These are phyloP conservation scores for Urophycis tenuis DNA, from an alignment of 2,797 vertebrate genomes.

Conservation along the genomic window DNA sequence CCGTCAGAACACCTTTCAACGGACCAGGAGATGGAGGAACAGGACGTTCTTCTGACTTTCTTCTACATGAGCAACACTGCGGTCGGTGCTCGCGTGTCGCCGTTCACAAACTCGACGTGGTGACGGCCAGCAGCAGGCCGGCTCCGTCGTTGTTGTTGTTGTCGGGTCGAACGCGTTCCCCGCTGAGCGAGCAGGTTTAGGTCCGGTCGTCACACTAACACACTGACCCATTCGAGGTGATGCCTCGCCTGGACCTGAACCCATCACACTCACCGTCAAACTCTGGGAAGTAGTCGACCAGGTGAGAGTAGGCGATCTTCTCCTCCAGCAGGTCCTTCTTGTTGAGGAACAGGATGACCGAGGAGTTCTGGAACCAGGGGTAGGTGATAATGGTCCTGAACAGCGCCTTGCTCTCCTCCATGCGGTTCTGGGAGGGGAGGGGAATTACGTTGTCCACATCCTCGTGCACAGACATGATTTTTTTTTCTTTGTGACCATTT, in stretches of 20 bases:
- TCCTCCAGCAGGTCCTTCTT: constrained; percentile 90
- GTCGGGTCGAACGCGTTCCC: too few species aligned
- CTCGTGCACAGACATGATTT: background rate
- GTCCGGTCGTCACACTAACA: background rate
- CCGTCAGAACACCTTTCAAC: too few species aligned
- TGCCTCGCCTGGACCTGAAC: background rate
- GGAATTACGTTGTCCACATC: background rate
- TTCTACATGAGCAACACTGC: too few species aligned
- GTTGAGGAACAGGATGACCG: constrained; percentile 87
- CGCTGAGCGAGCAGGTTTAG: background rate
- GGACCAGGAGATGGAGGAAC: too few species aligned
- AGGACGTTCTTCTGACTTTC: too few species aligned
- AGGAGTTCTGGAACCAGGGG: constrained; percentile 90
- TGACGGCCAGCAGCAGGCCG: too few species aligned
- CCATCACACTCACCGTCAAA: constrained; percentile 71
- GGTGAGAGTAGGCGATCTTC: constrained; percentile 83
- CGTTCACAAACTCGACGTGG: too few species aligned
- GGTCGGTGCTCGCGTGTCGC: too few species aligned
- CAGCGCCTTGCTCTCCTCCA: constrained; percentile 89
- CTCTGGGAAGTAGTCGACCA: constrained; percentile 89
- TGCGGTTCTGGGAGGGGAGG: constrained; percentile 74
- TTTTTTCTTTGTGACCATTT: background rate
- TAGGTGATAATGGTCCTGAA: constrained; percentile 89
- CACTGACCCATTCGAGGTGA: background rate
- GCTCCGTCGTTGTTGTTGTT: too few species aligned